A percentile compares a stretch with the other conserved stretches of the same genome.
These are phyloP conservation scores for Natrix natrix DNA, from an alignment of 2,797 vertebrate genomes.

Conservation along the genomic window DNA sequence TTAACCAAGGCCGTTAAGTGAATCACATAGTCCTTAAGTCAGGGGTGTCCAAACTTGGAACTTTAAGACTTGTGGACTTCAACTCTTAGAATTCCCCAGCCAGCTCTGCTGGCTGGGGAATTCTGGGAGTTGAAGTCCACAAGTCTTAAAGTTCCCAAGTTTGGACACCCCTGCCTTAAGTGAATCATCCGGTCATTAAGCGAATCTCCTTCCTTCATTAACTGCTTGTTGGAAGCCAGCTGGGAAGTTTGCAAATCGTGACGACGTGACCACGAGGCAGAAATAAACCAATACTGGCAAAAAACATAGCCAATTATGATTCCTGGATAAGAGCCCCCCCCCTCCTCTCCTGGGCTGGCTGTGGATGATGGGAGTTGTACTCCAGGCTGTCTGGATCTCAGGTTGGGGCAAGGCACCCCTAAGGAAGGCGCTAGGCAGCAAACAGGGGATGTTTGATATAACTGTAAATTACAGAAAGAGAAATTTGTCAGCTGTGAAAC, in stretches of 20 bases:
- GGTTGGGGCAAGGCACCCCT: background rate
- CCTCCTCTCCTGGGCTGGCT: background rate
- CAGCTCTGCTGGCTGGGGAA: too few relatives aligned
- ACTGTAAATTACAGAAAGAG: background rate
- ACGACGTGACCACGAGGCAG: background rate
- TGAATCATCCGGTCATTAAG: background rate
- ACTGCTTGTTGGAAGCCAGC: background rate
- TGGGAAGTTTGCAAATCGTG: background rate
- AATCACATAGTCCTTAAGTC: background rate
- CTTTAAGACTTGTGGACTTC: too few relatives aligned
- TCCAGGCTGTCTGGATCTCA: background rate
- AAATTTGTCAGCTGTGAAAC: background rate
- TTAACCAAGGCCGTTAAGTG: background rate
- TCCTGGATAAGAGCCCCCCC: background rate
- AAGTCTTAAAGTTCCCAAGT: too few relatives aligned
- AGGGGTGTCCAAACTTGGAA: too few relatives aligned
- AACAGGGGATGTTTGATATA: background rate
- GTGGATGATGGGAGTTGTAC: background rate
- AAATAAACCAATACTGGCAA: background rate
- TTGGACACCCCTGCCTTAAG: background rate
- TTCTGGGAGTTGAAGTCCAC: too few relatives aligned
- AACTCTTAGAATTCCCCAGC: too few relatives aligned
- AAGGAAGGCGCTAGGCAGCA: background rate
- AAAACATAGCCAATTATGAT: background rate
- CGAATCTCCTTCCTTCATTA: background rate